Evolutionary conservation across 2,113 vertebrate species (phyloP).

Genomic region (Pygoscelis adeliae): DNA sequence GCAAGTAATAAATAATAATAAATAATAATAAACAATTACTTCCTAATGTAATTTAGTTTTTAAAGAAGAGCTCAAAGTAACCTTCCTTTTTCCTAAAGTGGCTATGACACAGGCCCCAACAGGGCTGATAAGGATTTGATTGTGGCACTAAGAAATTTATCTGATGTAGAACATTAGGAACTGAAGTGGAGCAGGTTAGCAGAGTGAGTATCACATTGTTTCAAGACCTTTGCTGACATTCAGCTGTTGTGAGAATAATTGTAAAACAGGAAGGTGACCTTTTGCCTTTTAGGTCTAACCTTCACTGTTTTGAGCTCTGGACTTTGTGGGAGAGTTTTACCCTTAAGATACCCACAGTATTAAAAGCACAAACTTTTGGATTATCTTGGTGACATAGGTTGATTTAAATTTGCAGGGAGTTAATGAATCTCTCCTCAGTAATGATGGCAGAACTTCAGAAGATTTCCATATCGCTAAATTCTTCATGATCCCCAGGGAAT

Average conservation of each 20-base stretch:
- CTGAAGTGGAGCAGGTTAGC: not conserved
- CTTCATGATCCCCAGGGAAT: not conserved
- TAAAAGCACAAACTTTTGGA: not conserved
- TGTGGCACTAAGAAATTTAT: slow-evolving; percentile 25
- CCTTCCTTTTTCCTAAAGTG: not conserved
- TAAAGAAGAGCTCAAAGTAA: not conserved
- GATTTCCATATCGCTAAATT: not conserved
- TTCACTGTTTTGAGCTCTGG: not conserved
- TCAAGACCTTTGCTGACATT: not conserved
- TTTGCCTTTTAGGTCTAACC: not conserved
- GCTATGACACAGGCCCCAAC: not conserved
- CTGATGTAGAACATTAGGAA: not conserved
- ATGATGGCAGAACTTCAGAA: not conserved
- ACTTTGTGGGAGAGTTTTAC: not conserved
- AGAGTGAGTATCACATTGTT: not conserved
- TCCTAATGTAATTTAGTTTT: not conserved
- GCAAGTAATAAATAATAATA: not conserved
- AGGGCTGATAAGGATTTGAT: slow-evolving; percentile 13
- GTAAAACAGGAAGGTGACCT: not conserved
- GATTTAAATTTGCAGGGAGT: not conserved
- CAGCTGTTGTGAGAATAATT: not conserved
- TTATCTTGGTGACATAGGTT: not conserved
- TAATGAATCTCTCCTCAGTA: not conserved
- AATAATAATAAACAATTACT: not conserved
- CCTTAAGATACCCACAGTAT: not conserved